A percentile compares a stretch with the other conserved stretches of the same genome.
phyloP scores from a whole-genome alignment of 2,113 vertebrate species.

The Mesocricetus auratus region DNA sequence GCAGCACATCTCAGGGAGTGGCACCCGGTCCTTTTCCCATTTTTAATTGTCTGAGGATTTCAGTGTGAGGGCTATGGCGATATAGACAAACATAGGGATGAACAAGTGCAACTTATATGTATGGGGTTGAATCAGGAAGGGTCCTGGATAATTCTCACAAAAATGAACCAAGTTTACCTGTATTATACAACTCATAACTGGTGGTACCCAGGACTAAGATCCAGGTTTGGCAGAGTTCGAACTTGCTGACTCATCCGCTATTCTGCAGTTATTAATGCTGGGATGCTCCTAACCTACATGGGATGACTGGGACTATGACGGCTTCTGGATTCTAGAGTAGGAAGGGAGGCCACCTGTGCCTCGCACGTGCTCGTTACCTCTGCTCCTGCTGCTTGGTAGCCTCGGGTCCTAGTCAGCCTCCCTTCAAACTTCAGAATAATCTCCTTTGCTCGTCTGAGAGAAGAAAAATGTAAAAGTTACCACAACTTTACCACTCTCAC shows the following conservation, averaged over 20 bases:
- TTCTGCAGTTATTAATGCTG: rapidly evolving
- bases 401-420: slow-evolving; percentile 95
- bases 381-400: slow-evolving; percentile 98
- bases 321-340: rapidly evolving
- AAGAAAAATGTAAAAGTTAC: not conserved
- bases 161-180: not conserved
- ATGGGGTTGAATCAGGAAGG: not conserved
- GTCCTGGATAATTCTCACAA: too few species aligned
- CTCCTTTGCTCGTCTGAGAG: slow-evolving; percentile 94
- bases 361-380: slow-evolving; percentile 86
- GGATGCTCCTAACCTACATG: rapidly evolving
- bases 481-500: rapidly evolving
- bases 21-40: not conserved
- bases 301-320: rapidly evolving
- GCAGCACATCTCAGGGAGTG: not conserved
- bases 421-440: slow-evolving; percentile 97
- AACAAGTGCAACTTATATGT: rapidly evolving
- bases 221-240: not conserved
- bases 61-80: rapidly evolving
- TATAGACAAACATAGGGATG: not conserved
- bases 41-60: not conserved
- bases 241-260: rapidly evolving
- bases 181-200: rapidly evolving
- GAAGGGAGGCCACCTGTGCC: rapidly evolving
- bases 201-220: not conserved